These are phyloP conservation scores for Lymantria dispar DNA, from an alignment of 2,888 invertebrate genomes.

Conservation along the genomic window DNA sequence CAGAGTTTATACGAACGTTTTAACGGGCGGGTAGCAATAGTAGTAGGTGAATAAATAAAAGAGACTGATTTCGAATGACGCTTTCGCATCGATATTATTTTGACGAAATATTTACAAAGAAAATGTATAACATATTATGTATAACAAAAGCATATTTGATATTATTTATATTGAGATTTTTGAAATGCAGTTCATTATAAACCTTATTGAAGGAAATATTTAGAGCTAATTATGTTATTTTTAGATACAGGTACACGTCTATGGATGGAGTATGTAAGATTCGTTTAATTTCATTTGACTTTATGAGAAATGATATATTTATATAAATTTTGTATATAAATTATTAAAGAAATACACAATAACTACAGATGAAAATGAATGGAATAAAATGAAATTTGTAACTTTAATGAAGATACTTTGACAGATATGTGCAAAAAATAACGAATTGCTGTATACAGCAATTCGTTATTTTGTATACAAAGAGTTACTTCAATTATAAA, in stretches of 20 bases:
- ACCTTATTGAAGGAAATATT: constrained; percentile 25
- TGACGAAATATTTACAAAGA: constrained; percentile 78
- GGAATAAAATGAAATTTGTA: no score
- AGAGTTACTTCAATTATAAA: no score
- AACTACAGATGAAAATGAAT: neutral
- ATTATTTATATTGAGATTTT: constrained; percentile 53
- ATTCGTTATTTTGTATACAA: no score
- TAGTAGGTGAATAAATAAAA: constrained; percentile 28
- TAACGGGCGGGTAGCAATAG: no score
- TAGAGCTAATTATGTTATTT: neutral
- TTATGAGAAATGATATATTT: neutral
- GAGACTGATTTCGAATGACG: constrained; percentile 52
- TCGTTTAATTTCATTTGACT: neutral
- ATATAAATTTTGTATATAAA: neutral
- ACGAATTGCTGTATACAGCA: no score
- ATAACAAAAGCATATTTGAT: constrained; percentile 71
- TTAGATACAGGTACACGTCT: constrained; percentile 14
- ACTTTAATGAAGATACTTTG: no score
- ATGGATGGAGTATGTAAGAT: constrained; percentile 21
- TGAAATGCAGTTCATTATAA: constrained; percentile 65
- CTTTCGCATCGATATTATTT: constrained; percentile 66
- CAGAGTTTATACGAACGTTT: no score
- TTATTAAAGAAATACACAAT: neutral
- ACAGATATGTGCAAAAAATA: no score
- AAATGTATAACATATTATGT: constrained; percentile 57